Evolutionary conservation across 2,113 vertebrate species (phyloP).

Genomic region (Anthoscopus minutus): DNA sequence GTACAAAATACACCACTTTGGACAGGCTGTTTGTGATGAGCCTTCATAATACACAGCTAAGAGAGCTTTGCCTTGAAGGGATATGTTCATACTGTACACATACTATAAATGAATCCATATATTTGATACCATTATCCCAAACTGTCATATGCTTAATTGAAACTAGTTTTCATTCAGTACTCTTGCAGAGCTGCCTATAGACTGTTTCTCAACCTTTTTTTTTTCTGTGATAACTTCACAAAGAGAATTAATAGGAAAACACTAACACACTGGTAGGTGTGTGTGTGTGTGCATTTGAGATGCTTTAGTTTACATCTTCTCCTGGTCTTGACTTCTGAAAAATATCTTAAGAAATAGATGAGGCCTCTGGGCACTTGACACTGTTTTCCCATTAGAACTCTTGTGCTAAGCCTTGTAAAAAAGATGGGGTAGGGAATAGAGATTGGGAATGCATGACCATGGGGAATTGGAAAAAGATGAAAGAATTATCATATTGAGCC

Average conservation of each 20-base stretch:
- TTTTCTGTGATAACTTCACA: neutral
- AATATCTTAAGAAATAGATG: neutral
- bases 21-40: neutral
- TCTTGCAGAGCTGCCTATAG: neutral
- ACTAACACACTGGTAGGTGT: neutral
- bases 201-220: neutral
- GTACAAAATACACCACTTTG: neutral
- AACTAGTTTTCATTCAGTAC: neutral
- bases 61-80: neutral
- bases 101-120: neutral
- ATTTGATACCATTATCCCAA: neutral
- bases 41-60: neutral
- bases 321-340: neutral
- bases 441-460: neutral
- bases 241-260: neutral
- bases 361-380: neutral
- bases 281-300: neutral
- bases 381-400: neutral
- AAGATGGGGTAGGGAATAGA: neutral
- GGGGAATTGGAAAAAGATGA: neutral
- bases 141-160: neutral
- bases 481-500: neutral
- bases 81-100: neutral
- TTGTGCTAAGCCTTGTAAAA: neutral
- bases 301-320: neutral